Conservation (phyloP, 2,888 invertebrate species). For the Scaptomyza cyrtandrae region DNA sequence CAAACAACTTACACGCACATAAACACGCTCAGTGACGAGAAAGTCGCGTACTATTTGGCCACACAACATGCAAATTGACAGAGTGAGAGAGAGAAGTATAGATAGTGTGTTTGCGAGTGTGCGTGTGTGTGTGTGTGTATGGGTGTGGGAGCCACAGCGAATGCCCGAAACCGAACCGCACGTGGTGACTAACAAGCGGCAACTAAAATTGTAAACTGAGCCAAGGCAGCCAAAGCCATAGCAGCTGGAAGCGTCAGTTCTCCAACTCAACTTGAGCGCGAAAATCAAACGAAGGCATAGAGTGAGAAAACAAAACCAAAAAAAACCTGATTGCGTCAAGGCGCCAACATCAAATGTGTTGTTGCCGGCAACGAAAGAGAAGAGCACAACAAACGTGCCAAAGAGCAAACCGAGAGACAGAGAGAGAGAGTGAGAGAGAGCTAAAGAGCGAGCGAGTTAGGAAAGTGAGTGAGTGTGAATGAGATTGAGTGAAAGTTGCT, state of each 20-base stretch:
- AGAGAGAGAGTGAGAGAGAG: too few species aligned
- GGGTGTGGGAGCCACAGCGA: conserved; percentile 19
- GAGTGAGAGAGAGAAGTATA: conserved; percentile 13
- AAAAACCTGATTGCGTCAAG: conserved; percentile 34
- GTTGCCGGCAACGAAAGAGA: conserved; percentile 70
- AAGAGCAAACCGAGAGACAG: conserved; percentile 22
- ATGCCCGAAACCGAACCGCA: conserved; percentile 67
- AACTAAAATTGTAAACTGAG: conserved; percentile 65
- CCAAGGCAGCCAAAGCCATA: conserved; percentile 43
- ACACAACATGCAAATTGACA: conserved; percentile 28
- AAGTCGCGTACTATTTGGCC: conserved; percentile 46
- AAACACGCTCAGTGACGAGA: conserved; percentile 24
- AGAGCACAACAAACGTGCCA: conserved; percentile 64
- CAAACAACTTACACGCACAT: conserved; percentile 6
- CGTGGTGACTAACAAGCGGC: conserved; percentile 76
- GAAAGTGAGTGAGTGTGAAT: conserved; percentile 9
- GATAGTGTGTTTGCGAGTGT: not conserved
- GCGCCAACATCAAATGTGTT: conserved; percentile 47
- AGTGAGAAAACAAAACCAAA: conserved; percentile 47
- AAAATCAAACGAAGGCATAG: conserved; percentile 35
- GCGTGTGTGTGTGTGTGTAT: too few species aligned
- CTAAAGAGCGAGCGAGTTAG: not conserved
- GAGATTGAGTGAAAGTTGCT: conserved; percentile 32
- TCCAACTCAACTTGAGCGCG: conserved; percentile 46
- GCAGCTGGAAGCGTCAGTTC: conserved; percentile 48